phyloP scores from a whole-genome alignment of 1,140 invertebrate species.

The Euura saliciscinereae region DNA sequence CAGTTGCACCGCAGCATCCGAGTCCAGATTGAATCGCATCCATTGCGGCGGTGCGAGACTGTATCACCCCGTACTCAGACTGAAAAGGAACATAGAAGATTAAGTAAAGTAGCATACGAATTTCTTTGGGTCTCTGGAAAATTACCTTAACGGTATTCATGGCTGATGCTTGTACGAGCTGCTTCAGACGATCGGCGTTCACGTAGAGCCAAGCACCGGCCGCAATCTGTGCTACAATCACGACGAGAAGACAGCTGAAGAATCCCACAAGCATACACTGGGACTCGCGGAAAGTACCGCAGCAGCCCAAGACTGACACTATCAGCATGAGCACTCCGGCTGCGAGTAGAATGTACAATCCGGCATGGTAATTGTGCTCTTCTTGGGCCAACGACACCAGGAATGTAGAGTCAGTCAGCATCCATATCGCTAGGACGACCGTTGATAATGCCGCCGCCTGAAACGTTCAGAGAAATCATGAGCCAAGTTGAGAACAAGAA shows the following conservation, averaged over 20 bases:
- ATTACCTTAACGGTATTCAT: slow-evolving; percentile 66
- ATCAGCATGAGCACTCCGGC: slow-evolving; percentile 81
- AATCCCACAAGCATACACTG: slow-evolving; percentile 85
- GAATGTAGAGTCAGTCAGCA: slow-evolving; percentile 77
- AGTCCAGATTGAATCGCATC: slow-evolving; percentile 74
- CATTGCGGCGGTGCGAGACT: slow-evolving; percentile 68
- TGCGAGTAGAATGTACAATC: slow-evolving; percentile 77
- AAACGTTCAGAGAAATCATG: slow-evolving; percentile 45
- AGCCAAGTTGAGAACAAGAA: no score
- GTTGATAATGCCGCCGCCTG: slow-evolving; percentile 76
- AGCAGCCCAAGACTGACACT: slow-evolving; percentile 90
- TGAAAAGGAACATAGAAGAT: slow-evolving; percentile 9
- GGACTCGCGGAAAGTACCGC: slow-evolving; percentile 85
- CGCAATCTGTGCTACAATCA: slow-evolving; percentile 79
- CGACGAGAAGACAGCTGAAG: slow-evolving; percentile 75
- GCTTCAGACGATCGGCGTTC: slow-evolving; percentile 69
- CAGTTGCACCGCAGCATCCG: slow-evolving; percentile 74
- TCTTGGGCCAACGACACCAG: slow-evolving; percentile 73
- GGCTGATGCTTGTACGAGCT: slow-evolving; percentile 66
- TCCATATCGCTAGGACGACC: slow-evolving; percentile 73
- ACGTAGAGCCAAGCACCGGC: slow-evolving; percentile 76
- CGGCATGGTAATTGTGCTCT: slow-evolving; percentile 71
- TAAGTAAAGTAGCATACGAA: not conserved
- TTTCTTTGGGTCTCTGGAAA: slow-evolving; percentile 8
- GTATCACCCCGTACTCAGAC: slow-evolving; percentile 68